Evolutionary conservation across 2,888 invertebrate species (phyloP).

Genomic region (Heliconius hortense): DNA sequence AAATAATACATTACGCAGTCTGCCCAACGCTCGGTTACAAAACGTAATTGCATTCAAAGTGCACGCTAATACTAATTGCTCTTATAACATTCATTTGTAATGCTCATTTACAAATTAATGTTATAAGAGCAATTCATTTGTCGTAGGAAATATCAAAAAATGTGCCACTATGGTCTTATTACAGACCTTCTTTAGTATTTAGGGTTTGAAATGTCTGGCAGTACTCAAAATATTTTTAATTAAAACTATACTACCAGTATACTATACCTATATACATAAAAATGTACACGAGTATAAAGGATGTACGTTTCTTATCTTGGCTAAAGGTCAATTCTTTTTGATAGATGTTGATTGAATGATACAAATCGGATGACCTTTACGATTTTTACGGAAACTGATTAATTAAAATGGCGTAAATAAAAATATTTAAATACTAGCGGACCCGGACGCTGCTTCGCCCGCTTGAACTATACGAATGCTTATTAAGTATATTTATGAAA

Average conservation of each 20-base stretch:
- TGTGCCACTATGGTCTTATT: background rate
- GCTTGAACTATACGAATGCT: too few species aligned
- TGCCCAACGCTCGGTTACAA: conserved; percentile 34
- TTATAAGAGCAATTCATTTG: too few species aligned
- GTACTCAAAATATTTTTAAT: background rate
- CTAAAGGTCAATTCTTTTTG: conserved; percentile 7
- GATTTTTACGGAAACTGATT: conserved; percentile 13
- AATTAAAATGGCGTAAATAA: conserved; percentile 5
- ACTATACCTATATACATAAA: too few species aligned
- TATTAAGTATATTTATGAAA: too few species aligned
- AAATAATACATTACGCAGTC: conserved; percentile 38
- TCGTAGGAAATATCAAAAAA: background rate
- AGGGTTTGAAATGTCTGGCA: background rate
- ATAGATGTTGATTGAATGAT: background rate
- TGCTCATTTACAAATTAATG: too few species aligned
- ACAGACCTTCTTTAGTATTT: background rate
- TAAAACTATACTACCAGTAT: too few species aligned
- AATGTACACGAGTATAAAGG: too few species aligned
- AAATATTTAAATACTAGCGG: background rate
- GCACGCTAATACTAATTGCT: conserved; percentile 39
- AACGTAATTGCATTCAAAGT: conserved; percentile 38
- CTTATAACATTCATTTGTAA: conserved; percentile 36
- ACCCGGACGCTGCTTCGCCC: too few species aligned
- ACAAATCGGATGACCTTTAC: conserved; percentile 10
- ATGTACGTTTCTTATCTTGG: background rate